Evolutionary conservation across 2,113 vertebrate genomes (phyloP), one percentile per base, ranked within the genome.

Genomic region (Psilopogon haemacephalus): DNA sequence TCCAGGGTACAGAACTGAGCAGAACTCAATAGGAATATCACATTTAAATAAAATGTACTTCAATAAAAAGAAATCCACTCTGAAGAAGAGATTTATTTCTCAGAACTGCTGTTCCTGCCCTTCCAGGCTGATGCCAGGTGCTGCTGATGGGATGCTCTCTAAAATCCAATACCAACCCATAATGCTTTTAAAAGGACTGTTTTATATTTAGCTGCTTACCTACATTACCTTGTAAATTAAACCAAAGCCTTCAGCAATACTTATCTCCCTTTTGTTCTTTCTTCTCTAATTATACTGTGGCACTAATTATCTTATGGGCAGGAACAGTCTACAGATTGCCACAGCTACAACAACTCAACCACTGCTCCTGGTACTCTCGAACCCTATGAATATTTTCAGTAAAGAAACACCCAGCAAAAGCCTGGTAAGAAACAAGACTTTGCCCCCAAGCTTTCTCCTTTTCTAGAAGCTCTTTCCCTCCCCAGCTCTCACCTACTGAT

Each of bases 201-300:
- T 83, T 87, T 85, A 20, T 62, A 81, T 84, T 86, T 77, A 90
- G 62, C 30, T 72, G 83, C 46, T 68, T 94, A 78, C 80, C 65
- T 71, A 55, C 27, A 68, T 38, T 71, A 72, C 62, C 54, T 82
- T 82, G 33, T 54, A 81, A 86, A 92, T 91, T 88, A 90, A 90
- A 90, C 60, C 19, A n/a, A 86, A 74, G 80, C 73, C 44, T 54
- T 71, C 68, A 86, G 58, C 5, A 8, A 63, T 56, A 71, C 23
- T 73, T 74, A 55, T 20, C 42, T 88, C 73, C 48, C 72, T 94
- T 92, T 88, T 86, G 48, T 90, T 90, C 83, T 80, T 86, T 81
- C 33, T 38, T 74, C 76, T 86, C 86, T 92, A 90, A 78, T 90
- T 91, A 86, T 11, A 58, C 70, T 16, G 4, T 72, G 44, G 40